phyloP scores from a whole-genome alignment of 2,797 vertebrate species.

The Delichon dasypus region DNA sequence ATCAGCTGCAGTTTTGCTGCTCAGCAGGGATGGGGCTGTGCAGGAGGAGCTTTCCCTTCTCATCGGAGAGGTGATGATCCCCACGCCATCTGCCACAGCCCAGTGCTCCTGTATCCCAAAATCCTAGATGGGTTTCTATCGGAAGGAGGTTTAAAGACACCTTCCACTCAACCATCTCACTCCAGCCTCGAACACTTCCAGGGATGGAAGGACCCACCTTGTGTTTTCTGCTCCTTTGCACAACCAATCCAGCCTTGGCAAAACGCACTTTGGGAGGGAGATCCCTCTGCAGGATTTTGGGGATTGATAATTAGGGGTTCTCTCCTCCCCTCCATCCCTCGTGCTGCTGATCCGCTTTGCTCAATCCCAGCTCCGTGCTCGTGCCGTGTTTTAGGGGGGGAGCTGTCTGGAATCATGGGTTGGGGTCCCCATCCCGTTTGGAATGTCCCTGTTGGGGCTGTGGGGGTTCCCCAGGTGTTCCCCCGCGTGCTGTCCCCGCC shows the following conservation, averaged over 20 bases:
- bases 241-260: background rate
- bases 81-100: background rate
- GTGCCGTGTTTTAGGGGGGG: fast-evolving
- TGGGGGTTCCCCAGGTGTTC: background rate
- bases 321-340: background rate
- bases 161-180: fast-evolving
- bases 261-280: background rate
- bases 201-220: background rate
- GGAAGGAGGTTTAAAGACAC: background rate
- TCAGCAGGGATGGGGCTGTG: background rate
- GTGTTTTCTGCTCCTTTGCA: background rate
- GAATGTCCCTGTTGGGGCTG: background rate
- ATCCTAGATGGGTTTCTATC: background rate
- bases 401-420: fast-evolving
- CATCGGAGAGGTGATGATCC: background rate
- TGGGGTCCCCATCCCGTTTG: fast-evolving
- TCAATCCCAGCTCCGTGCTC: fast-evolving
- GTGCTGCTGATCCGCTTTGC: fast-evolving
- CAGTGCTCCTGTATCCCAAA: background rate
- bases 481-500: fast-evolving
- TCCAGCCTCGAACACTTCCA: background rate
- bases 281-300: background rate
- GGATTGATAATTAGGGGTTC: fast-evolving
- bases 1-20: fast-evolving
- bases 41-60: background rate